Conservation (phyloP, 2,797 vertebrate species). For the Craterocephalus amniculus region DNA sequence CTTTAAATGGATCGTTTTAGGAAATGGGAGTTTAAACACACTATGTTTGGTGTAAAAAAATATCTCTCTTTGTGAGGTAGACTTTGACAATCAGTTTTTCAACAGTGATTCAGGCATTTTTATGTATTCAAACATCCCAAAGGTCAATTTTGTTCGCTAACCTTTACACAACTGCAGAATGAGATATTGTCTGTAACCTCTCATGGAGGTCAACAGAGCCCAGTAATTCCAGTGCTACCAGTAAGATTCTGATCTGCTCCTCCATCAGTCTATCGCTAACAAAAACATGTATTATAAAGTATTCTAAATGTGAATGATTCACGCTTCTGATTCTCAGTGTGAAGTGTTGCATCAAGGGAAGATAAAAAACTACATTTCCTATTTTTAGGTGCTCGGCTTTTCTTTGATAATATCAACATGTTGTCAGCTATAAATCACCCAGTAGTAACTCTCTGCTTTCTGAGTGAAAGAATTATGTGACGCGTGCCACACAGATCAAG, state of each 20-base stretch:
- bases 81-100: no score
- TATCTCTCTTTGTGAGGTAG: no score
- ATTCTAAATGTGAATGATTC: conserved; percentile 44
- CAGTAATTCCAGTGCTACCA: no score
- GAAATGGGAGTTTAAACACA: no score
- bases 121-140: background rate
- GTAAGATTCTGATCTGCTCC: background rate
- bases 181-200: no score
- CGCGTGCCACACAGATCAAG: background rate
- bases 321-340: conserved; percentile 43
- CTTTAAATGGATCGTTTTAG: no score
- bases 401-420: background rate
- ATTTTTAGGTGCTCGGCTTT: background rate
- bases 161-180: background rate
- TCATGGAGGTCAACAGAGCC: no score
- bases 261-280: background rate
- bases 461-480: background rate
- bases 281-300: background rate
- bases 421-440: background rate
- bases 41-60: no score
- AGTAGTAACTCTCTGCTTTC: background rate
- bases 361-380: background rate
- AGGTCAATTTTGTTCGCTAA: background rate
- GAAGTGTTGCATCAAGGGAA: background rate
- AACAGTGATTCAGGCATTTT: no score